These are phyloP conservation scores for Zaprionus taronus DNA, from an alignment of 1,140 invertebrate species.

Conservation along the genomic window DNA sequence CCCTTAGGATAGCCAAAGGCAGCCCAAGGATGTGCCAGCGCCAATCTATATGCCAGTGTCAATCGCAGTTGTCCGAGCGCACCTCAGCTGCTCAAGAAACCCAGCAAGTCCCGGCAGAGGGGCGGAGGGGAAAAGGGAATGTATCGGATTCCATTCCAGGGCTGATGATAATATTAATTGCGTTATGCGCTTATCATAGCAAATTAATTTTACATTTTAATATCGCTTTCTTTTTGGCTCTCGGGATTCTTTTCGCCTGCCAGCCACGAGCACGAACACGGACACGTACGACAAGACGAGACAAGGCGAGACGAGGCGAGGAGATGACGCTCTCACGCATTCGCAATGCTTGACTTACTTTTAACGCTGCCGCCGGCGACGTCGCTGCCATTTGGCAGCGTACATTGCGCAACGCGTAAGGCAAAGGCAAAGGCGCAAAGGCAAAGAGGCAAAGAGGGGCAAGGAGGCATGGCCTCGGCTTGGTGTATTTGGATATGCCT, in stretches of 20 bases:
- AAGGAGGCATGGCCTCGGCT: slow-evolving; percentile 33
- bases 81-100: slow-evolving; percentile 1
- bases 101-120: background rate
- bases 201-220: slow-evolving; percentile 15
- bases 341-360: slow-evolving; percentile 65
- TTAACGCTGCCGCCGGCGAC: slow-evolving; percentile 51
- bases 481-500: slow-evolving; percentile 27
- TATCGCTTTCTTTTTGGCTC: background rate
- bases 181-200: slow-evolving; percentile 26
- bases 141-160: background rate
- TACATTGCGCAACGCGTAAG: slow-evolving; percentile 73
- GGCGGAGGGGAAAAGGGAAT: background rate
- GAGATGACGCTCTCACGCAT: slow-evolving; percentile 32
- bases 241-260: slow-evolving; percentile 7
- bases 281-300: background rate
- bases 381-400: slow-evolving; percentile 56
- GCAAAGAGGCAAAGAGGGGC: background rate
- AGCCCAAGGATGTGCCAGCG: background rate
- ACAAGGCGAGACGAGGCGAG: background rate
- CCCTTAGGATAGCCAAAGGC: slow-evolving; percentile 12
- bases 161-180: slow-evolving; percentile 28
- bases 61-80: background rate
- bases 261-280: slow-evolving; percentile 24
- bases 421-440: background rate
- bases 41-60: background rate